Evolutionary conservation across 1,140 invertebrate genomes (phyloP), one percentile per base, ranked within the genome.

Genomic region (Meloidogyne exigua): DNA sequence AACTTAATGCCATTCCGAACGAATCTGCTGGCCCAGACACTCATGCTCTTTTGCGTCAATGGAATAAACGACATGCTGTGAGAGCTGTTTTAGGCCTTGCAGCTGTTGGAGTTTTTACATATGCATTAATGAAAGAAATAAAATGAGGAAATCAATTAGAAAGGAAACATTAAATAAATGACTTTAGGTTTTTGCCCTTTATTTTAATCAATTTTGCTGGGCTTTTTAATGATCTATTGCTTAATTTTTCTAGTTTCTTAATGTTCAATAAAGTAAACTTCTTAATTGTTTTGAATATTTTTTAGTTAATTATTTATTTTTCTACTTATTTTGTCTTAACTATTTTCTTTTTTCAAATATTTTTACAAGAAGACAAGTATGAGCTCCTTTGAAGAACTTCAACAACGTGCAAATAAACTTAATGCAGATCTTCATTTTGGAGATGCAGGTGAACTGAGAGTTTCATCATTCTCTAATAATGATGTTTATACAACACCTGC

Each of bases 351-450:
- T 32, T 32, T 32, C 7, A 3, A 32, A n/a, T n/a, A n/a, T 57
- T 57, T n/a, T 9, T 12, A 21, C n/a, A 0, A n/a, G 18, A 21
- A 5, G 5, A 57, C 0, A 57, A 1, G n/a, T 7, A 57, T 57
- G 49, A n/a, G 49, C 68, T 32, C 28, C 9, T 80, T 79, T 74
- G 77, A 79, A 23, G 77, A 79, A 15, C 74, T 79, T 49, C 23
- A 81, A 4, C 76, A 80, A 65, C 32, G 77, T 12, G 77, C 77
- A 21, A 68, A 74, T 25, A 80, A 80, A 68, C 62, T 79, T 12
- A 36, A 71, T 65, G 42, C 63, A 7, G 78, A 78, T 74, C 69
- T 69, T 18, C 64, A 32, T 26, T 44, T 79, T 26, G 77, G 77
- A 10, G 13, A 64, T 66, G n/a, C n/a, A 18, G 13, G 36, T 13